A percentile compares a stretch with the other conserved stretches of the same genome.
Conservation (phyloP, 2,888 invertebrate species). For the Scaptomyza cyrtandrae region DNA sequence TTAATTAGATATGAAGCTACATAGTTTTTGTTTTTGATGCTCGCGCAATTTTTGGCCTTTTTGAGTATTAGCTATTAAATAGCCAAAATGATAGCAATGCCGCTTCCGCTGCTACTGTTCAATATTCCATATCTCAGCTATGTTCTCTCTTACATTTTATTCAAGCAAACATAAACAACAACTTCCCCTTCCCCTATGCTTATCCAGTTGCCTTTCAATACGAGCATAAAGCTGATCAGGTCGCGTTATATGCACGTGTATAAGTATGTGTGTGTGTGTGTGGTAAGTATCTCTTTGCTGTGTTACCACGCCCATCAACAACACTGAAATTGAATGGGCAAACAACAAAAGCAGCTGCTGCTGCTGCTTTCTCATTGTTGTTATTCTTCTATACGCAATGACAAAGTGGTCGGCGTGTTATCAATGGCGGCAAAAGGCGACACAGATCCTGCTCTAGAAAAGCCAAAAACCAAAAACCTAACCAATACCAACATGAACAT, state of each 20-base stretch:
- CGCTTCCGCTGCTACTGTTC: neutral
- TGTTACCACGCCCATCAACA: slow-evolving; percentile 45
- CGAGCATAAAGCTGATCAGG: slow-evolving; percentile 38
- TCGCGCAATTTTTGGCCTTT: neutral
- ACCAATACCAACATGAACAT: slow-evolving; percentile 12
- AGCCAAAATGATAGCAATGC: neutral
- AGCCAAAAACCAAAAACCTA: slow-evolving; percentile 20
- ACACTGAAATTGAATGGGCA: slow-evolving; percentile 38
- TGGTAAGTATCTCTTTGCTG: slow-evolving; percentile 17
- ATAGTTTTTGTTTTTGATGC: too few species aligned
- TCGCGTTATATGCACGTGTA: slow-evolving; percentile 9
- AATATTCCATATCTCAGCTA: neutral
- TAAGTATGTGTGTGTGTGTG: slow-evolving; percentile 6
- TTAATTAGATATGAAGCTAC: neutral
- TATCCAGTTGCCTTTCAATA: neutral
- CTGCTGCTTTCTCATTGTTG: slow-evolving; percentile 53
- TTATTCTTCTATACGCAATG: slow-evolving; percentile 53
- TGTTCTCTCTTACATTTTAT: neutral
- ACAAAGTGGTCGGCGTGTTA: slow-evolving; percentile 45
- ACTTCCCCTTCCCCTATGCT: neutral
- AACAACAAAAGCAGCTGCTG: slow-evolving; percentile 40
- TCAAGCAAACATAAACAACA: neutral
- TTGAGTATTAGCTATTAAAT: slow-evolving; percentile 1
- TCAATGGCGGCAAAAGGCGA: slow-evolving; percentile 58
- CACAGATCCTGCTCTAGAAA: slow-evolving; percentile 57